A percentile compares a stretch with the other conserved stretches of the same genome.
Evolutionary conservation across 1,140 invertebrate species (phyloP).

Genomic region (Lethocerus indicus): DNA sequence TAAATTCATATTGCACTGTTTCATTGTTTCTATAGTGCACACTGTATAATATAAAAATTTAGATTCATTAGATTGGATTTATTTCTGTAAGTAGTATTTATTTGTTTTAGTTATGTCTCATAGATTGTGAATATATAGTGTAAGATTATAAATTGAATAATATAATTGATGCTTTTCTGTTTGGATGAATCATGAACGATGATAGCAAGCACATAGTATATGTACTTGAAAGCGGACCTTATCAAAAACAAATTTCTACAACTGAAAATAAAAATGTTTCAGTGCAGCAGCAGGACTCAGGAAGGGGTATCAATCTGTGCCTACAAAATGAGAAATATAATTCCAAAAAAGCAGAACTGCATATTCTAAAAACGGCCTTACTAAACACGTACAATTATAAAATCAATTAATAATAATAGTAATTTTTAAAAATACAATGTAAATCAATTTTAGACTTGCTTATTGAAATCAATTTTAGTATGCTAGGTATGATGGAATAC

Average conservation of each 20-base stretch:
- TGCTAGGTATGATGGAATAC: too few species aligned
- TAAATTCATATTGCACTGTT: too few species aligned
- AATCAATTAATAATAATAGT: neutral
- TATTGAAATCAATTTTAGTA: too few species aligned
- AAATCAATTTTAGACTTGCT: neutral
- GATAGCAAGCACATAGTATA: too few species aligned
- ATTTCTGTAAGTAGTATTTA: neutral
- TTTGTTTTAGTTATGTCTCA: neutral
- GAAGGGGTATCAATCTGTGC: slow-evolving; percentile 9
- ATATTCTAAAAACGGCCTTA: neutral
- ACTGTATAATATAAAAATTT: too few species aligned
- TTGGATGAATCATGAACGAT: too few species aligned
- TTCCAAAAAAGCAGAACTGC: neutral
- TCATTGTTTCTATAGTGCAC: too few species aligned
- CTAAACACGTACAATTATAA: neutral
- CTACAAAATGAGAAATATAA: slow-evolving; percentile 13
- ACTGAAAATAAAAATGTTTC: slow-evolving; percentile 6
- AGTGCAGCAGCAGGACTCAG: slow-evolving; percentile 10
- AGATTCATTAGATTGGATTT: too few species aligned
- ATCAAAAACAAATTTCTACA: neutral
- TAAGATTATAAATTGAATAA: neutral
- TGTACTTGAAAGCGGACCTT: too few species aligned
- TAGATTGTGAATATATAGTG: neutral
- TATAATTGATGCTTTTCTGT: too few species aligned
- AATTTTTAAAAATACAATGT: neutral